These are phyloP conservation scores for Coboldia fuscipes DNA, from an alignment of 1,140 invertebrate species.

Conservation along the genomic window DNA sequence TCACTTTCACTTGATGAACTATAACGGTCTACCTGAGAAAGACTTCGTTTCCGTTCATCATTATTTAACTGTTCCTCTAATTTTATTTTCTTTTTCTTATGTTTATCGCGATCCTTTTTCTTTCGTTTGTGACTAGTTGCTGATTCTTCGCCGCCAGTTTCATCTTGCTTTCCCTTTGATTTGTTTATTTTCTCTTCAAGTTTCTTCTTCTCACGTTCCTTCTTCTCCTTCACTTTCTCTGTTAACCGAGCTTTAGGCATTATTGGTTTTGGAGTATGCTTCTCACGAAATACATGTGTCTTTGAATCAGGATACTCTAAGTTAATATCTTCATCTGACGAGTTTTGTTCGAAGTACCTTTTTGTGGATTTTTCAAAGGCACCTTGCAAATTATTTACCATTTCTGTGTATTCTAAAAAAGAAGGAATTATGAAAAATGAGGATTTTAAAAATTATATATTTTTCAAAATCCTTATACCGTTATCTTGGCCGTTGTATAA, in stretches of 20 bases:
- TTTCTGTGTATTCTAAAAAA: constrained; percentile 62
- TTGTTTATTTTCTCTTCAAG: constrained; percentile 4
- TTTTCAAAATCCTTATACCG: constrained; percentile 28
- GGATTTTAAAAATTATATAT: constrained; percentile 2
- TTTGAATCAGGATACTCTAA: constrained; percentile 36
- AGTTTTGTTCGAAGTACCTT: constrained; percentile 55
- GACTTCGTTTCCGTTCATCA: too few species aligned
- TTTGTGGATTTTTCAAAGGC: constrained; percentile 57
- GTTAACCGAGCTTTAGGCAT: constrained; percentile 1
- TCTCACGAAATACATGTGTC: constrained; percentile 20
- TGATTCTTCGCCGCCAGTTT: constrained; percentile 4
- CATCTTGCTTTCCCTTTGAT: constrained; percentile 2
- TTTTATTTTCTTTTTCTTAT: constrained; percentile 21
- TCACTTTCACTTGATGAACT: constrained; percentile 6
- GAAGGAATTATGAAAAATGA: constrained; percentile 4
- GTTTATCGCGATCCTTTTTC: constrained; percentile 19
- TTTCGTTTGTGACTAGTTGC: constrained; percentile 16
- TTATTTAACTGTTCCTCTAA: constrained; percentile 15
- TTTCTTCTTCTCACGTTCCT: constrained; percentile 3
- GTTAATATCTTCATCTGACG: constrained; percentile 51
- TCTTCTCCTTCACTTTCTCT: constrained; percentile 3
- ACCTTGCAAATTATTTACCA: constrained; percentile 61
- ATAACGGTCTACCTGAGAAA: constrained; percentile 7
- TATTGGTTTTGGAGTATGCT: constrained; percentile 13
- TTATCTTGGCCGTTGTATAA: constrained; percentile 81